Base-by-base conservation (phyloP, 2,888 invertebrate species). In the Eurois occulta region DNA sequence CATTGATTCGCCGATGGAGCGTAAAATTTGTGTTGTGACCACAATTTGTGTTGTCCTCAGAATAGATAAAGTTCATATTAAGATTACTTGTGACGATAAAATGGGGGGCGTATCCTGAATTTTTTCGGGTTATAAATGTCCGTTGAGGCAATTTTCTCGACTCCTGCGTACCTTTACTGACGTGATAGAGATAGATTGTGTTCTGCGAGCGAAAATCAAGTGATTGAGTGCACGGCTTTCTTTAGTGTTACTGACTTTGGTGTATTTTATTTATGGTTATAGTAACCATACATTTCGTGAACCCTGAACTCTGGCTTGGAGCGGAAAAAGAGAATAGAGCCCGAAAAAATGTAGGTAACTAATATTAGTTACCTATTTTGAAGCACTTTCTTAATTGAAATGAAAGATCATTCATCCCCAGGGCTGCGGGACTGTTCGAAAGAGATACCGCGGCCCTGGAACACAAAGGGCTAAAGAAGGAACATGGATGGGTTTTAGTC, bases 1-100 rank as follows among this genome's bases (percentile, higher is more conserved):
- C 87, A 90, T 90, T 90, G 90, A 85, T 88, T 88, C 72, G 66
- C 78, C 90, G 86, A 83, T 91, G 90, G 87, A 79, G 88, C 89
- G 89, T 88, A 87, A 91, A 92, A 91, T 90, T 89, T 87, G 86
- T 90, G 87, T 88, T 90, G 88, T 88, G 85, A 88, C 90, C 86
- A 84, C 90, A 86, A 86, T 89, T 88, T 86, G 82, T 87, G 83
- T 86, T 87, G 87, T 90, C 84, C 86, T 87, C 80, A 78, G 85
- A 88, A 87, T 80, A 88, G 88, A 89, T 87, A 87, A 86, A 90
- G 76, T 83, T 82, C 81, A 84, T 86, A 87, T 84, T 87, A 85
- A 85, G 81, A 87, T 86, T 78, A 76, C 75, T 86, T 77, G 80
- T 32, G 41, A 60, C 60, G 87, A 78, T 84, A 80, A 80, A 78